Evolutionary conservation across 2,797 vertebrate species (phyloP), one percentile per base, ranked within the genome.

Genomic region (Eulemur coronatus): DNA sequence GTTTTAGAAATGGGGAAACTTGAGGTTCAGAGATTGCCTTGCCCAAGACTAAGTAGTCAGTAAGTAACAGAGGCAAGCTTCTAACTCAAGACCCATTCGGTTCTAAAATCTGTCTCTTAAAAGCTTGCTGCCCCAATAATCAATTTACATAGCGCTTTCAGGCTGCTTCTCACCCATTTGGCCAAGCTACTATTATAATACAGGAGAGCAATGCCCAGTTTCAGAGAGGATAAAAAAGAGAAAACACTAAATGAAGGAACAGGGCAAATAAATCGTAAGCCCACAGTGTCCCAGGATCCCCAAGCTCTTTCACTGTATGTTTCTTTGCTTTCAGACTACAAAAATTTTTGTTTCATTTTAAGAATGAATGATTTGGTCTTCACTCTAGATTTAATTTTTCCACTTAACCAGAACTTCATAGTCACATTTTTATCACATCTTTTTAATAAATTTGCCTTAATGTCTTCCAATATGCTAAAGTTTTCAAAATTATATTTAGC

Each of bases 401-500:
- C 94, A 65, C 26, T 80, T 80, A 91, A 81, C 11, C 35, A 94
- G 35, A 92, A 89, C 3, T 48, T 89, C 11, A 67, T 2, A 4
- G 70, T 92, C 2, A 55, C 5, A 84, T 89, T 93, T 87, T 85
- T 55, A 79, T 72, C 2, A 5, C 8, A 63, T 35, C 1, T 82
- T 95, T 87, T 69, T 65, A 73, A 84, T 48, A 20, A 70, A 73
- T 93, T 48, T 79, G 30, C 17, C 78, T 84, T 78, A 41, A 86
- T 67, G 52, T 78, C 88, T 94, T 38, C 48, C 30, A 88, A 10
- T 55, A 3, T 67, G 35, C 26, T 94, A n/a, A 93, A 81, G 30
- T 85, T 89, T 94, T 89, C 50, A 96, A 75, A 93, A 94, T 52
- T 55, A 46, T 76, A 95, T 82, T 95, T 70, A 95, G 67, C 18